Evolutionary conservation across 1,140 invertebrate genomes (phyloP).

Genomic region (Bombus fervidus): DNA sequence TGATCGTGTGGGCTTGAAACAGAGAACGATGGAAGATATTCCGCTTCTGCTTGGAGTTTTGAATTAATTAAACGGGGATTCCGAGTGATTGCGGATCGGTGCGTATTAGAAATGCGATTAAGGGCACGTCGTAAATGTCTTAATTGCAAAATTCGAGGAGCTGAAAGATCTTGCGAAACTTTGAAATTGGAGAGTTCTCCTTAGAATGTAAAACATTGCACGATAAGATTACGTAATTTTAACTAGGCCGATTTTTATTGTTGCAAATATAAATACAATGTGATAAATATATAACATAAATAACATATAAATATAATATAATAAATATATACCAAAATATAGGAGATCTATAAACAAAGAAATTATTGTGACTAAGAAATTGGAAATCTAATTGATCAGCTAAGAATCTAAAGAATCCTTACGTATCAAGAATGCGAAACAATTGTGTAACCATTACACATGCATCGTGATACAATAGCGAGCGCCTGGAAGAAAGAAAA

Average conservation of each 20-base stretch:
- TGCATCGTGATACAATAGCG: not conserved
- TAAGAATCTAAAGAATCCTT: too few species aligned
- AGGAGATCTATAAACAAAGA: not conserved
- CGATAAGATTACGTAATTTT: not conserved
- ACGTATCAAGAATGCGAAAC: not conserved
- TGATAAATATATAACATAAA: too few species aligned
- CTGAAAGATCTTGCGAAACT: too few species aligned
- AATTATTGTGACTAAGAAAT: not conserved
- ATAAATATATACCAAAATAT: too few species aligned
- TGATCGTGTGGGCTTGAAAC: not conserved
- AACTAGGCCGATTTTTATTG: not conserved
- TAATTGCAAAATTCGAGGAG: not conserved
- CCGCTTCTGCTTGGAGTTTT: not conserved
- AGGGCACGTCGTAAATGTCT: not conserved
- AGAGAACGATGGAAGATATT: not conserved
- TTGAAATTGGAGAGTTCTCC: not conserved
- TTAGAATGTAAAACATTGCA: not conserved
- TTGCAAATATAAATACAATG: not conserved
- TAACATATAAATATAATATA: too few species aligned
- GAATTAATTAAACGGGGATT: not conserved
- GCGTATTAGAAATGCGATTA: not conserved
- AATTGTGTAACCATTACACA: not conserved
- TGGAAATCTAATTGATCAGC: too few species aligned
- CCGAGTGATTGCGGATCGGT: not conserved
- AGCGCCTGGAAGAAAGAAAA: not conserved